Conservation (phyloP, 2,113 vertebrate genomes). For the Eulemur macaco region DNA sequence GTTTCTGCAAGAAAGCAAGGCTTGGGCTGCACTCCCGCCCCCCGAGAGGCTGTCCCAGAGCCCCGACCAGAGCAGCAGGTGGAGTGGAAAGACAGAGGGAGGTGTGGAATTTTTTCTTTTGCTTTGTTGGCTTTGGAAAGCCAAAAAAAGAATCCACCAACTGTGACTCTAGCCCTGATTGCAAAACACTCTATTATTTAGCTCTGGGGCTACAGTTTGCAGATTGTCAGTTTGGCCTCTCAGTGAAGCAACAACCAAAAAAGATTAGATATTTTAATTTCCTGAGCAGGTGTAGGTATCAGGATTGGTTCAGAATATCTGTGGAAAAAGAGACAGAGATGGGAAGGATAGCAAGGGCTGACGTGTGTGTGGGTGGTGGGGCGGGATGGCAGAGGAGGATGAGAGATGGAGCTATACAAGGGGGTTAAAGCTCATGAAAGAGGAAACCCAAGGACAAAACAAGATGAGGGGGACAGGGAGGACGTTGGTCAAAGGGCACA, state of each 20-base stretch:
- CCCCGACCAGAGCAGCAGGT: background rate
- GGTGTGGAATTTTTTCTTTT: slow-evolving; percentile 22
- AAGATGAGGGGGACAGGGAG: background rate
- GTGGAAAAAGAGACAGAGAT: background rate
- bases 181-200: slow-evolving; percentile 66
- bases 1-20: background rate
- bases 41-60: background rate
- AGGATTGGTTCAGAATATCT: slow-evolving; percentile 4
- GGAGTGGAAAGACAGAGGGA: too few species aligned
- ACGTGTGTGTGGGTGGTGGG: background rate
- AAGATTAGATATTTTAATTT: slow-evolving; percentile 68
- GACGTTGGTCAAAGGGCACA: background rate
- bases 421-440: background rate
- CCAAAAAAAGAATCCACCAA: slow-evolving; percentile 18
- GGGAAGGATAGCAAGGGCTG: background rate
- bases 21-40: too few species aligned
- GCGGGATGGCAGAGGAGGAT: background rate
- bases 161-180: slow-evolving; percentile 50
- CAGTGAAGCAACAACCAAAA: background rate
- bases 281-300: slow-evolving; percentile 54
- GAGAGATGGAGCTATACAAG: background rate
- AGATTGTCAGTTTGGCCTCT: slow-evolving; percentile 61
- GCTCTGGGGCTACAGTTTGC: slow-evolving; percentile 43
- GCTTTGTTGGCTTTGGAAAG: slow-evolving; percentile 38
- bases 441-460: background rate